Conservation (phyloP, 2,888 invertebrate genomes). For the Xanthorhoe designata region DNA sequence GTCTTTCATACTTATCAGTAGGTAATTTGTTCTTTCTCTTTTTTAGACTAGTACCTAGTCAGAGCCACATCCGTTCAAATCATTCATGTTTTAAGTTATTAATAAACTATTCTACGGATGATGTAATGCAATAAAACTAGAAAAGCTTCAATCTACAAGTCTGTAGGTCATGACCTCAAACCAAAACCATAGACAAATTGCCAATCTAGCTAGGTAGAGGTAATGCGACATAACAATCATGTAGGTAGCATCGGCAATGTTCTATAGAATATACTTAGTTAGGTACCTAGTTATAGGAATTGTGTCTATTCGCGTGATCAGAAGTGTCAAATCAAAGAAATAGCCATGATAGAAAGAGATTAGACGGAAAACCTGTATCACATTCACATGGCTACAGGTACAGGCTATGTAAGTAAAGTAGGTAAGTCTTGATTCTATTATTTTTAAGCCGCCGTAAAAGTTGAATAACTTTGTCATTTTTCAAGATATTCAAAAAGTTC, state of each 20-base stretch:
- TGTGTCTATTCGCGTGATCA: too few species aligned
- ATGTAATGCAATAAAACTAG: constrained; percentile 6
- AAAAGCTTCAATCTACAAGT: constrained; percentile 9
- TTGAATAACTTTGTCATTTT: too few species aligned
- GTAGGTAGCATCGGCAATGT: neutral
- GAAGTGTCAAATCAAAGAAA: too few species aligned
- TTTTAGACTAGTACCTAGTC: neutral
- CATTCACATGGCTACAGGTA: too few species aligned
- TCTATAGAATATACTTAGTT: too few species aligned
- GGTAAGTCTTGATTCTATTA: too few species aligned
- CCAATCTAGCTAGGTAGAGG: constrained; percentile 13
- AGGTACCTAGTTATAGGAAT: too few species aligned
- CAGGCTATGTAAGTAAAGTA: too few species aligned
- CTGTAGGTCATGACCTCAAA: constrained; percentile 18
- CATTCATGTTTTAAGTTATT: neutral
- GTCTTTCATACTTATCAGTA: neutral
- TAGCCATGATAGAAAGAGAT: too few species aligned
- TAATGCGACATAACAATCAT: neutral
- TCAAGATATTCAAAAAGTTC: too few species aligned
- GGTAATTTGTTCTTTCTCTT: neutral
- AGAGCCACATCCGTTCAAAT: neutral
- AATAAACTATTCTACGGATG: neutral
- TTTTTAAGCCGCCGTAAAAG: too few species aligned
- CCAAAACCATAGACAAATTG: constrained; percentile 19
- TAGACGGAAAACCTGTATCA: too few species aligned